These are phyloP conservation scores for Drosophila formosana DNA, from an alignment of 2,888 invertebrate genomes.

Conservation along the genomic window DNA sequence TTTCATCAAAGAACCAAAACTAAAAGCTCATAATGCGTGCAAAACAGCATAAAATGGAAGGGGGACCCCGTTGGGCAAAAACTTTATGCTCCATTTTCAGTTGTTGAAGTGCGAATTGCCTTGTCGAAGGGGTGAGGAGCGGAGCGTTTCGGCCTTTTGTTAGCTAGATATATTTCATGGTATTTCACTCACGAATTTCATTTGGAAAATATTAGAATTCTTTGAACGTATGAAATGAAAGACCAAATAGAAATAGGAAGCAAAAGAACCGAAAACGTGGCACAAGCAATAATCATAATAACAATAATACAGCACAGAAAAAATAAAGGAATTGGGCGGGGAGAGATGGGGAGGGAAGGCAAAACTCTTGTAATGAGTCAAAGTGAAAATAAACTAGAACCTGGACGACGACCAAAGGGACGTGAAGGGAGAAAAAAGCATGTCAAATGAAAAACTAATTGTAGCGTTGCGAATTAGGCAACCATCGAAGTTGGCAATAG, in stretches of 20 bases:
- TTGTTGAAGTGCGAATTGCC: slow-evolving; percentile 1
- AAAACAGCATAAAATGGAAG: slow-evolving; percentile 11
- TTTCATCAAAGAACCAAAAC: slow-evolving; percentile 33
- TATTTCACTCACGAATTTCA: slow-evolving; percentile 79
- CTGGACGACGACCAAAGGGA: neutral
- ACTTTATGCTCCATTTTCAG: slow-evolving; percentile 41
- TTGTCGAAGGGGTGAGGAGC: neutral
- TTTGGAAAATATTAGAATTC: slow-evolving; percentile 76
- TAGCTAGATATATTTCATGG: slow-evolving; percentile 58
- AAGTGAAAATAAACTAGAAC: slow-evolving; percentile 58
- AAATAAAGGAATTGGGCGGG: too few relatives aligned
- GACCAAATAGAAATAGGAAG: slow-evolving; percentile 3
- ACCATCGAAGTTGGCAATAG: slow-evolving; percentile 56
- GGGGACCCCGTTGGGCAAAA: slow-evolving; percentile 19
- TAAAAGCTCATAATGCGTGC: slow-evolving; percentile 61
- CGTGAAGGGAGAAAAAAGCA: slow-evolving; percentile 31
- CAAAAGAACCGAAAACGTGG: slow-evolving; percentile 44
- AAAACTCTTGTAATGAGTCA: slow-evolving; percentile 47
- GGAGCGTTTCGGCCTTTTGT: slow-evolving; percentile 25
- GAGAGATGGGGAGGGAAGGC: too few relatives aligned
- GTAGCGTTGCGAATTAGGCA: slow-evolving; percentile 76
- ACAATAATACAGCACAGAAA: slow-evolving; percentile 37
- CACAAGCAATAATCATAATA: slow-evolving; percentile 52
- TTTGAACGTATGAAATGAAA: slow-evolving; percentile 37
- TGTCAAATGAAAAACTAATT: slow-evolving; percentile 78